Percentiles rank a stretch among this genome's conserved stretches.
These are phyloP conservation scores for Lissonota sp. DNA, from an alignment of 2,888 invertebrate species.

Conservation along the genomic window DNA sequence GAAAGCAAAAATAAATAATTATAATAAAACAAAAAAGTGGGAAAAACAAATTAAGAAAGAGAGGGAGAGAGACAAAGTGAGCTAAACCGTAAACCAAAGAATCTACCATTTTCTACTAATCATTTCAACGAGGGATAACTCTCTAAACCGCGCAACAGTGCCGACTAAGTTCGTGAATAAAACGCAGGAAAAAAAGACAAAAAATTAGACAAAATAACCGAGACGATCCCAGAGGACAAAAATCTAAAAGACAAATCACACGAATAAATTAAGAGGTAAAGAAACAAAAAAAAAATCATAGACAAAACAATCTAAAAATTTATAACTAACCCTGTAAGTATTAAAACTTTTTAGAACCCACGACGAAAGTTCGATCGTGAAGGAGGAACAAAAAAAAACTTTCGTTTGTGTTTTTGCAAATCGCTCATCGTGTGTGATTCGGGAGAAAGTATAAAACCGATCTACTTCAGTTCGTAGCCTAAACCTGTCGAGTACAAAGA, in stretches of 20 bases:
- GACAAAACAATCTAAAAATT: slow-evolving; percentile 59
- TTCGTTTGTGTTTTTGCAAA: background rate
- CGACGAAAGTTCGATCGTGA: slow-evolving; percentile 27
- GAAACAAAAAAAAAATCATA: slow-evolving; percentile 41
- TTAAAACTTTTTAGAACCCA: slow-evolving; percentile 63
- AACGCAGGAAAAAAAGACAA: slow-evolving; percentile 56
- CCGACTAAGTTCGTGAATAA: slow-evolving; percentile 64
- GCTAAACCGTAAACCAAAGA: slow-evolving; percentile 83
- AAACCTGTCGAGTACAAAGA: slow-evolving; percentile 83
- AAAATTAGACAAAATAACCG: slow-evolving; percentile 40
- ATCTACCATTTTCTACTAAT: slow-evolving; percentile 83
- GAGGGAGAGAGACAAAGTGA: slow-evolving; percentile 65
- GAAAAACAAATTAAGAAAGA: slow-evolving; percentile 51
- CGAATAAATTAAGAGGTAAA: slow-evolving; percentile 18
- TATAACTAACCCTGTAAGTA: slow-evolving; percentile 69
- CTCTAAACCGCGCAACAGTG: slow-evolving; percentile 68
- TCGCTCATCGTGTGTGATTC: slow-evolving; percentile 62
- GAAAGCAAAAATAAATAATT: slow-evolving; percentile 63
- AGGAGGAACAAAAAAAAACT: slow-evolving; percentile 49
- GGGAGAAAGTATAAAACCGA: slow-evolving; percentile 74
- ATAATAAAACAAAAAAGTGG: slow-evolving; percentile 56
- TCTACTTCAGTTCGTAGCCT: slow-evolving; percentile 84
- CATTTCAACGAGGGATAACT: slow-evolving; percentile 76
- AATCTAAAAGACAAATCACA: slow-evolving; percentile 54
- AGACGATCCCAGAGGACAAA: slow-evolving; percentile 51